Base-by-base conservation (phyloP, 1,140 invertebrate genomes). In the Lepidostoma basale region DNA sequence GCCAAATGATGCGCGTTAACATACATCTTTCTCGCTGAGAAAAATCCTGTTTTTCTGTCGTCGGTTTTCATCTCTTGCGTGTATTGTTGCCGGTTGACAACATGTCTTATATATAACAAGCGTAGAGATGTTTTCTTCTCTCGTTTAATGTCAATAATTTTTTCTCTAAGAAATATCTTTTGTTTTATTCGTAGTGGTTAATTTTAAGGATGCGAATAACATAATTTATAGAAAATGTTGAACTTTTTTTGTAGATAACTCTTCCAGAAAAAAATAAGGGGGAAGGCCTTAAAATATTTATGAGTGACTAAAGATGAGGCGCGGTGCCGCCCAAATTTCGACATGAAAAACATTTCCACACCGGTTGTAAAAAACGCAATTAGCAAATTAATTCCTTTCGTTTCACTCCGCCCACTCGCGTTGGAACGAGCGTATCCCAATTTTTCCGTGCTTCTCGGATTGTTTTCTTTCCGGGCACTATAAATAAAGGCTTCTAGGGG, bases 331-430 rank as follows among this genome's bases (percentile, higher is more conserved):
- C 62, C 69, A 68, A 72, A 60, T 67, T 71, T 42, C 47, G 69
- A 67, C 69, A 62, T 71, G 64, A 71, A 62, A 71, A 67, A 71
- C 60, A 60, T 44, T 52, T 58, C 45, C 33, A 12, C 42, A 44
- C 65, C 54, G 60, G 42, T 62, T 56, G 64, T 68, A 72, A 72
- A 72, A 72, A 72, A 72, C 44, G 45, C 70, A 72, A 72, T 72
- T 72, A 72, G 70, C 59, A 72, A 72, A 72, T 72, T 72, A 72
- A 68, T 72, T 68, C 70, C 66, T 62, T 68, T 44, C 70, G 39
- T 64, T 65, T 68, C 56, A 42, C 59, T 30, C 52, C n/a, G 26
- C 20, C 56, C 68, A 60, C 64, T 70, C n/a, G n/a, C n/a, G n/a
- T n/a, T n/a, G n/a, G n/a, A n/a, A n/a, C n/a, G n/a, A n/a, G 54